Evolutionary conservation across 37 sponge, comb jelly and placozoan species (phyloP).

Genomic region (Aplysina aerophoba): DNA sequence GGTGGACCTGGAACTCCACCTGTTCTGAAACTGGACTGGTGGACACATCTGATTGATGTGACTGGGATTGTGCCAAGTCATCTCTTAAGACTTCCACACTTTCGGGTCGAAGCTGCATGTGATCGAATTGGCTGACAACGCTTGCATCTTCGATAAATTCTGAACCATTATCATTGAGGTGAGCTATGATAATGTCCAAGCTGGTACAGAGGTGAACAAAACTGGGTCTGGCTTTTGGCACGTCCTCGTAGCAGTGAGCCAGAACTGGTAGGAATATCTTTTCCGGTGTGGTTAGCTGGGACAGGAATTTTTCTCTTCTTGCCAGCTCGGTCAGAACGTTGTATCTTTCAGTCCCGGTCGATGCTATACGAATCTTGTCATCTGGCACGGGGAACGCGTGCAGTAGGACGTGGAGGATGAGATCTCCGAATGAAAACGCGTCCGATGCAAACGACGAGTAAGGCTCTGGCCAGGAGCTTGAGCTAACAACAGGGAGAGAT

Average conservation of each 20-base stretch:
- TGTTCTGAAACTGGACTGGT: too few relatives aligned
- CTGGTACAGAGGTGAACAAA: neutral
- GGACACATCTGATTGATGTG: too few relatives aligned
- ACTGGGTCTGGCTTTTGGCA: neutral
- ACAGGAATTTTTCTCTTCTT: neutral
- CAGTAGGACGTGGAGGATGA: slow-evolving; percentile 29
- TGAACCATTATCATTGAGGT: too few relatives aligned
- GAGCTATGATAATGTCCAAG: too few relatives aligned
- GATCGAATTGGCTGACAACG: too few relatives aligned
- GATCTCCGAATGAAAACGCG: slow-evolving; percentile 9
- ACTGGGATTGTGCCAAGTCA: too few relatives aligned
- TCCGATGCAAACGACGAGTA: neutral
- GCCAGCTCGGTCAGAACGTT: neutral
- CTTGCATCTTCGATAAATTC: too few relatives aligned
- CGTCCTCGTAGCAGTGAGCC: neutral
- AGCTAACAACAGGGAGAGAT: neutral
- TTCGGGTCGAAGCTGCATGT: too few relatives aligned
- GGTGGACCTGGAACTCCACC: too few relatives aligned
- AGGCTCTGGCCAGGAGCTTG: slow-evolving; percentile 2
- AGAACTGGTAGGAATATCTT: slow-evolving; percentile 10
- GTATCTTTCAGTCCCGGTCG: neutral
- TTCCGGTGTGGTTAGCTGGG: neutral
- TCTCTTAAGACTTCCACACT: too few relatives aligned
- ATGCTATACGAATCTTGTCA: neutral
- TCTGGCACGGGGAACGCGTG: slow-evolving; percentile 4